A percentile compares a stretch with the other conserved stretches of the same genome.
Evolutionary conservation across 1,140 invertebrate species (phyloP).

Genomic region (Spodoptera frugiperda): DNA sequence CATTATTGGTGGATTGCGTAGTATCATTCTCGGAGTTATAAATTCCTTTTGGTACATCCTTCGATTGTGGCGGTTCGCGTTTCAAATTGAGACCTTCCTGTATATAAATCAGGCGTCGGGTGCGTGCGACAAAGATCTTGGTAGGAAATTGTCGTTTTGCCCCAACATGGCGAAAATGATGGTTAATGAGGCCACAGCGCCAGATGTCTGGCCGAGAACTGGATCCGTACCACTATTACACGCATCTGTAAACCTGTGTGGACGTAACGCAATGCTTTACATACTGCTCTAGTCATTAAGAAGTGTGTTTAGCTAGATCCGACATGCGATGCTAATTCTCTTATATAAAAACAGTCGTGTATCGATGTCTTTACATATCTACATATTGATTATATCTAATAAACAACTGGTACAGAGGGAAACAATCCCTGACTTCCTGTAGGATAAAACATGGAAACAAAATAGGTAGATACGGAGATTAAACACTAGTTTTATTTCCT

Average conservation of each 20-base stretch:
- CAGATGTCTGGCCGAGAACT: slow-evolving; percentile 48
- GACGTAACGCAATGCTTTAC: slow-evolving; percentile 5
- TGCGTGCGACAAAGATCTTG: slow-evolving; percentile 41
- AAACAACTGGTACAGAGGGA: too few species aligned
- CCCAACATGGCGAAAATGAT: slow-evolving; percentile 40
- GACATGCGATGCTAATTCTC: neutral
- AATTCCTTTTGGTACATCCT: slow-evolving; percentile 77
- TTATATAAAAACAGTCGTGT: slow-evolving; percentile 6
- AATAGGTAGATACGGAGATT: too few species aligned
- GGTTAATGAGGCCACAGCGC: slow-evolving; percentile 44
- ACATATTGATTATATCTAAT: too few species aligned
- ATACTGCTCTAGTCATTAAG: slow-evolving; percentile 34
- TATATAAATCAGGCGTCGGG: slow-evolving; percentile 40
- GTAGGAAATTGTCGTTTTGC: slow-evolving; percentile 39
- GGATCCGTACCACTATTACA: slow-evolving; percentile 31
- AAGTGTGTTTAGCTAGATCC: slow-evolving; percentile 1
- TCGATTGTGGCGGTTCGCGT: slow-evolving; percentile 67
- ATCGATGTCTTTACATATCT: neutral
- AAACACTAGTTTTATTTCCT: too few species aligned
- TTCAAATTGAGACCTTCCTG: slow-evolving; percentile 69
- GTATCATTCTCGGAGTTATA: slow-evolving; percentile 59
- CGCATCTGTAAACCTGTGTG: slow-evolving; percentile 34
- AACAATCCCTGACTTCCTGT: too few species aligned
- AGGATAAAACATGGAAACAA: too few species aligned
- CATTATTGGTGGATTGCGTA: slow-evolving; percentile 59